Evolutionary conservation across 1,140 invertebrate genomes (phyloP).

Genomic region (Macrosteles quadrilineatus): DNA sequence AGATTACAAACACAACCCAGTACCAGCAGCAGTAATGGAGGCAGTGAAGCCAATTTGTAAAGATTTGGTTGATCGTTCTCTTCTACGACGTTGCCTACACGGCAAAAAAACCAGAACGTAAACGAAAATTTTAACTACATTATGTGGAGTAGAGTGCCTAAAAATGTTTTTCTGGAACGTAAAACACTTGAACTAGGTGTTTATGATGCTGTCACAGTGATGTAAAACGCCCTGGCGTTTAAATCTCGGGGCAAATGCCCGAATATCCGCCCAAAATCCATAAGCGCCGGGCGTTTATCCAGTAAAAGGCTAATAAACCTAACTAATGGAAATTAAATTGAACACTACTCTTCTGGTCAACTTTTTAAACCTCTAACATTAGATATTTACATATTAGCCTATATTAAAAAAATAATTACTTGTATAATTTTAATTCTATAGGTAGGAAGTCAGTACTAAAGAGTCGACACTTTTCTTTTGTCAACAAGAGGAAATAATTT

Average conservation of each 20-base stretch:
- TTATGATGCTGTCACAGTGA: conserved; percentile 4
- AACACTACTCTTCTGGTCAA: too few species aligned
- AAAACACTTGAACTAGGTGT: conserved; percentile 10
- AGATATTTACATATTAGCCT: too few species aligned
- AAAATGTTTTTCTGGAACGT: neutral
- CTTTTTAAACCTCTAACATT: too few species aligned
- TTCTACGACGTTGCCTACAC: conserved; percentile 20
- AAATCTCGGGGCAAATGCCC: too few species aligned
- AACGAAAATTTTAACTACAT: conserved; percentile 25
- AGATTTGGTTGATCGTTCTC: conserved; percentile 20
- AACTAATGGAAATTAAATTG: too few species aligned
- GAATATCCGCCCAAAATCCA: too few species aligned
- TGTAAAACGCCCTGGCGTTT: neutral
- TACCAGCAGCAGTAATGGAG: neutral
- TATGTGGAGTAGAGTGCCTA: conserved; percentile 9
- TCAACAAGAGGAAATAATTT: conserved; percentile 7
- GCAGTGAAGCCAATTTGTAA: conserved; percentile 38
- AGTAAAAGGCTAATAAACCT: too few species aligned
- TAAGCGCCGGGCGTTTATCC: too few species aligned
- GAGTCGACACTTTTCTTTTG: too few species aligned
- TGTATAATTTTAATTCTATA: neutral
- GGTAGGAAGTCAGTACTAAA: too few species aligned
- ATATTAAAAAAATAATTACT: too few species aligned
- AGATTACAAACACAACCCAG: conserved; percentile 14
- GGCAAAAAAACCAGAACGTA: conserved; percentile 2